Conservation (phyloP, 2,113 vertebrate genomes). For the Xenopus laevis region DNA sequence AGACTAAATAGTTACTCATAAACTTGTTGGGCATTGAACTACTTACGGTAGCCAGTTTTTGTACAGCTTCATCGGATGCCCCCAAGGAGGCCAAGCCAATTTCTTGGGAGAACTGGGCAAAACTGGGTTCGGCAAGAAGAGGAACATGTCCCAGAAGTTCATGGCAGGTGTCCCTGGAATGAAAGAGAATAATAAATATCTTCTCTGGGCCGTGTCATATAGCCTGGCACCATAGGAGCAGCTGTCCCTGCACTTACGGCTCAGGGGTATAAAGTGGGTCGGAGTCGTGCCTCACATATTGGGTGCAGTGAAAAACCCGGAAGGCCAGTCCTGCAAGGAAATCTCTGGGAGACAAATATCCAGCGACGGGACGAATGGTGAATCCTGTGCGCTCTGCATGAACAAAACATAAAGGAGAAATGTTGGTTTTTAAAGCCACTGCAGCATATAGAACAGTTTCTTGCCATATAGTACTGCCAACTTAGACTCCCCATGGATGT, state of each 20-base stretch:
- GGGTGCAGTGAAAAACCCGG: conserved; percentile 96
- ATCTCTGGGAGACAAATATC: conserved; percentile 91
- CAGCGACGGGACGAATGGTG: conserved; percentile 91
- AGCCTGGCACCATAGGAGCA: neutral
- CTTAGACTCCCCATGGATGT: too few species aligned
- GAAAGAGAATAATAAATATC: neutral
- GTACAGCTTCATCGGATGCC: conserved; percentile 89
- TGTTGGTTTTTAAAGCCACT: too few species aligned
- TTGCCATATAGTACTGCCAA: too few species aligned
- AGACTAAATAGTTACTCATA: too few species aligned
- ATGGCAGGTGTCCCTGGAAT: conserved; percentile 89
- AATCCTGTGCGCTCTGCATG: conserved; percentile 85
- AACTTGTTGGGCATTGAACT: neutral
- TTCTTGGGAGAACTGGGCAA: conserved; percentile 97
- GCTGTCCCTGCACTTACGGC: conserved; percentile 76
- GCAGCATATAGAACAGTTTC: too few species aligned
- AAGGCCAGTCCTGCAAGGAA: conserved; percentile 96
- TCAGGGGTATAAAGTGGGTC: conserved; percentile 97
- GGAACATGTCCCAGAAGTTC: conserved; percentile 95
- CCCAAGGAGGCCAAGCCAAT: conserved; percentile 95
- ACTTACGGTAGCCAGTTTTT: conserved; percentile 92
- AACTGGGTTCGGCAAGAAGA: conserved; percentile 92
- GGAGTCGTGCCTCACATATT: conserved; percentile 94
- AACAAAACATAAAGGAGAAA: conserved; percentile 37
- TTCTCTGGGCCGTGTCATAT: neutral